These are phyloP conservation scores for Drosophila cyrtoloma DNA, from an alignment of 2,888 invertebrate species.

Conservation along the genomic window DNA sequence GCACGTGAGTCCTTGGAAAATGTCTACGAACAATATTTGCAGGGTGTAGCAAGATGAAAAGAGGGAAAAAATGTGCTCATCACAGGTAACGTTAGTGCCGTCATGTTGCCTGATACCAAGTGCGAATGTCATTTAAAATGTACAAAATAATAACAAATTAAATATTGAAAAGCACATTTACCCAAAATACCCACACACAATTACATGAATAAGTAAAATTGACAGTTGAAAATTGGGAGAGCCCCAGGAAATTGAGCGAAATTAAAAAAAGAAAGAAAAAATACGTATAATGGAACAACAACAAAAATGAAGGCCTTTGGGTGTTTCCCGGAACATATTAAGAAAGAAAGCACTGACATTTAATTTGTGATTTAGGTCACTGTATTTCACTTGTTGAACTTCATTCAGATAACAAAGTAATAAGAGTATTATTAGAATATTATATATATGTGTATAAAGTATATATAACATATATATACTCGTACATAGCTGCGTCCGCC, in stretches of 20 bases:
- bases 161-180: constrained; percentile 46
- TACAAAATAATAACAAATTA: constrained; percentile 39
- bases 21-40: constrained; percentile 27
- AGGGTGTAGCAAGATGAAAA: constrained; percentile 9
- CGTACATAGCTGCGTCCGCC: neutral
- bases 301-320: constrained; percentile 44
- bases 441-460: neutral
- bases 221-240: constrained; percentile 14
- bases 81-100: constrained; percentile 29
- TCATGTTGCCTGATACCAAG: constrained; percentile 19
- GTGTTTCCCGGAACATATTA: constrained; percentile 11
- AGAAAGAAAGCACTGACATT: neutral
- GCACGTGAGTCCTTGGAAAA: neutral
- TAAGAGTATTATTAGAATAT: neutral
- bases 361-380: constrained; percentile 10
- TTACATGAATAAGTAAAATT: constrained; percentile 58
- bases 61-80: neutral
- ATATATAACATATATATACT: neutral
- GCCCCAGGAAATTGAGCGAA: constrained; percentile 20
- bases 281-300: constrained; percentile 50
- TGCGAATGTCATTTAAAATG: constrained; percentile 17
- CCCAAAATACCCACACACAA: constrained; percentile 38
- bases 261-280: constrained; percentile 5
- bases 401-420: neutral
- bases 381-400: neutral